Evolutionary conservation across 2,797 vertebrate genomes (phyloP), one percentile per base, ranked within the genome.

Genomic region (Falco naumanni): DNA sequence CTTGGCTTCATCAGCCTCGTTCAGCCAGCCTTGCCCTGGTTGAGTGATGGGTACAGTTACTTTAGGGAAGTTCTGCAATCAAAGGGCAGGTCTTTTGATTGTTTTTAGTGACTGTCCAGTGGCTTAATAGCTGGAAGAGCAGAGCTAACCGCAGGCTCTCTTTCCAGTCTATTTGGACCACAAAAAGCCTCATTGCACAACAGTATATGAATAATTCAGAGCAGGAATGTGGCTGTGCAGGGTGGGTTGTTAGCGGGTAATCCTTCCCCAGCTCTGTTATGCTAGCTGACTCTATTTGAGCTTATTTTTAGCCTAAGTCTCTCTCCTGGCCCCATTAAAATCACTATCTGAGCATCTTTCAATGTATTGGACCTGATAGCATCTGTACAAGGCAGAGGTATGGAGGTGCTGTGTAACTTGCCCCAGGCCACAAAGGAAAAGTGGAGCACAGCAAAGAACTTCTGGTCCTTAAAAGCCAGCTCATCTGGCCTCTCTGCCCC

Each of bases 181-280:
- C 53, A 15, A 29, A 81, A 26, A 1, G 6, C 10, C 29, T 57
- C 24, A 8, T 41, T 65, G 47, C 82, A 16, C 45, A 81, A 41
- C 16, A 8, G 5, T 1, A 11, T 6, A 56, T n/a, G 19, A 22
- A 19, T 26, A 54, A 87, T 18, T 57, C n/a, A 47, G 65, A 50
- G 61, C 37, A 93, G 74, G 95, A 96, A 95, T 94, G 93, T 53
- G 75, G 68, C 57, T 11, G 11, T 41, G 48, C 84, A 68, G 76
- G 87, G 63, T 43, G 16, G 65, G 43, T 51, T 53, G 69, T 89
- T 41, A 70, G 64, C 0, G 0, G 65, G 15, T 33, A 39, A 90
- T 69, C 78, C 48, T 80, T 69, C 13, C 28, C 18, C 5, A 18
- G 34, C 45, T 86, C 69, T 93, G 63, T 72, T 93, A 66, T 6